Conservation (phyloP, 2,797 vertebrate genomes). For the Halcyon smyrnensis region DNA sequence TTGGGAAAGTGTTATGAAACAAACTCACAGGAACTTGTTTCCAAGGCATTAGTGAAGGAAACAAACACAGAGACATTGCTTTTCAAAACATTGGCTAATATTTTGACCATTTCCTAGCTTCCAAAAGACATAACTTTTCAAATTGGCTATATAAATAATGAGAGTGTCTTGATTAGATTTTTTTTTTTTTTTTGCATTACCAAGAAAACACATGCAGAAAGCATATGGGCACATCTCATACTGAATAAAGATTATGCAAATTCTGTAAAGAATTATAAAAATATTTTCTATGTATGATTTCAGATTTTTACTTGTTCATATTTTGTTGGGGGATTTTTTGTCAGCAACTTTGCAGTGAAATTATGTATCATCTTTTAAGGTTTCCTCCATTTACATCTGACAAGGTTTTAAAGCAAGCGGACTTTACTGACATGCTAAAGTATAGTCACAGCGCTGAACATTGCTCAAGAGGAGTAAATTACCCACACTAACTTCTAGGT, state of each 20-base stretch:
- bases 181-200: background rate
- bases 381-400: background rate
- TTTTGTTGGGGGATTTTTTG: background rate
- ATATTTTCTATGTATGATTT: background rate
- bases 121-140: background rate
- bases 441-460: background rate
- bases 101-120: background rate
- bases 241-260: background rate
- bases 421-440: background rate
- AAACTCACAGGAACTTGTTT: background rate
- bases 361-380: background rate
- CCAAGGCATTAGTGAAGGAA: background rate
- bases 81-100: background rate
- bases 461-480: background rate
- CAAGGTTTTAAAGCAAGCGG: background rate
- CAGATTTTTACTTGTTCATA: background rate
- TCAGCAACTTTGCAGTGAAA: background rate
- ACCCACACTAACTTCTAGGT: background rate
- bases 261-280: background rate
- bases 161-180: background rate
- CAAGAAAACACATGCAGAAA: background rate
- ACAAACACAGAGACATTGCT: background rate
- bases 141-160: background rate
- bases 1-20: background rate
- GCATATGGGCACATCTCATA: background rate